These are phyloP conservation scores for Sylvilagus floridanus DNA, from an alignment of 2,797 vertebrate species.

Conservation along the genomic window DNA sequence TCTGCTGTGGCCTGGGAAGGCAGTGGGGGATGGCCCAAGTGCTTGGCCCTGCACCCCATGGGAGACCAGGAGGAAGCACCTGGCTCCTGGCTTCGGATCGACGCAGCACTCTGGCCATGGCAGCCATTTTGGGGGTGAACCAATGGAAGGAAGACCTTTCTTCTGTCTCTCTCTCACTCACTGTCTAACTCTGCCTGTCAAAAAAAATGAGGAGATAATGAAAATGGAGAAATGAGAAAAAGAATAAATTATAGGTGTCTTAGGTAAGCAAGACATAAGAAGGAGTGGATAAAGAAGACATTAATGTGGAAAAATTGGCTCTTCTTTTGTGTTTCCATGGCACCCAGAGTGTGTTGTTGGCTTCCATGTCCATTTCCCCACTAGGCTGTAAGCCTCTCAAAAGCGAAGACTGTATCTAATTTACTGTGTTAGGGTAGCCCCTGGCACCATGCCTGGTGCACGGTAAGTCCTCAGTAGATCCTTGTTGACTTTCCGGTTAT, in stretches of 20 bases:
- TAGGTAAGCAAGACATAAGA: neutral
- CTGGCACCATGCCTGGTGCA: neutral
- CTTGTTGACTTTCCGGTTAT: neutral
- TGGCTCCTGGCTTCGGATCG: too few species aligned
- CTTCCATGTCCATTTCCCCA: neutral
- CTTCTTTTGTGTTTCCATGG: neutral
- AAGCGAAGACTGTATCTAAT: neutral
- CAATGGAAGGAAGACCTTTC: too few species aligned
- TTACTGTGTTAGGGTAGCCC: neutral
- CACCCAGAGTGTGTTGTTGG: neutral
- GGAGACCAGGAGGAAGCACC: too few species aligned
- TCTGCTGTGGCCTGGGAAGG: too few species aligned
- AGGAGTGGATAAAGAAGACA: neutral
- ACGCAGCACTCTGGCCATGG: too few species aligned
- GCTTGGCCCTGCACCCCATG: too few species aligned
- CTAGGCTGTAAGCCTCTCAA: neutral
- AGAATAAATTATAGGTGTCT: neutral
- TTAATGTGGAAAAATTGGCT: neutral
- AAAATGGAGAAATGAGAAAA: neutral
- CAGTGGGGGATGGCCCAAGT: too few species aligned
- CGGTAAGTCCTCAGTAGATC: neutral
- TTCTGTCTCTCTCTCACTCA: too few species aligned
- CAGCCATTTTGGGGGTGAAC: too few species aligned
- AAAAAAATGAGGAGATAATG: too few species aligned
- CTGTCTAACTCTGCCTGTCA: too few species aligned